Evolutionary conservation across 1,140 invertebrate species (phyloP).

Genomic region (Bathynomus jamesi): DNA sequence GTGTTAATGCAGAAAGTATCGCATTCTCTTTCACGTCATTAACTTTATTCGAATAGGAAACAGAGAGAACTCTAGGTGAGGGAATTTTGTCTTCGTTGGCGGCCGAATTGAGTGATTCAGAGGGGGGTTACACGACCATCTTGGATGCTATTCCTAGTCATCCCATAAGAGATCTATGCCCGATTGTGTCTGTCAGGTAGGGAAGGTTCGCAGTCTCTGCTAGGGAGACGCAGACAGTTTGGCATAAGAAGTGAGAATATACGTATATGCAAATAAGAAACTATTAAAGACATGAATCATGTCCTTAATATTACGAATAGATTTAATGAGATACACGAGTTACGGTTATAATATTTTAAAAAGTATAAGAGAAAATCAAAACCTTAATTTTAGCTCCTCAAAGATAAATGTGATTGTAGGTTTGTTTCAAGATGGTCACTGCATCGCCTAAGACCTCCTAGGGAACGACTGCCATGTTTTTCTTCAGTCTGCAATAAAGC

Average conservation of each 20-base stretch:
- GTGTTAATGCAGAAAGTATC: no score
- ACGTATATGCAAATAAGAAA: no score
- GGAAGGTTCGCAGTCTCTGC: no score
- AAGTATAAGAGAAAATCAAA: background rate
- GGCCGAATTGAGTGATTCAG: conserved; percentile 30
- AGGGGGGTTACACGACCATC: conserved; percentile 33
- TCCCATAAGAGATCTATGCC: conserved; percentile 15
- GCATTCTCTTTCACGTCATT: no score
- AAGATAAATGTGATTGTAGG: no score
- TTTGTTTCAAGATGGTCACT: conserved; percentile 12
- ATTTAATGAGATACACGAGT: background rate
- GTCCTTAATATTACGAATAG: background rate
- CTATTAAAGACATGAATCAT: no score
- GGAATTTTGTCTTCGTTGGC: conserved; percentile 24
- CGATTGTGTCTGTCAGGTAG: conserved; percentile 26
- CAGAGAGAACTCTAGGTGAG: background rate
- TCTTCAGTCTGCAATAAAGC: conserved; percentile 13
- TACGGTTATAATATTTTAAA: background rate
- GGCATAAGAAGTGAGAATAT: no score
- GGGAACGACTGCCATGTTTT: conserved; percentile 1
- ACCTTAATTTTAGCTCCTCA: no score
- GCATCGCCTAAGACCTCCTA: background rate
- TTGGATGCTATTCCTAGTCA: conserved; percentile 33
- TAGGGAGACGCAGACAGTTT: background rate
- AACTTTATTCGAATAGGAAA: no score